phyloP scores from a whole-genome alignment of 2,113 vertebrate species.

The Haemorhous mexicanus region DNA sequence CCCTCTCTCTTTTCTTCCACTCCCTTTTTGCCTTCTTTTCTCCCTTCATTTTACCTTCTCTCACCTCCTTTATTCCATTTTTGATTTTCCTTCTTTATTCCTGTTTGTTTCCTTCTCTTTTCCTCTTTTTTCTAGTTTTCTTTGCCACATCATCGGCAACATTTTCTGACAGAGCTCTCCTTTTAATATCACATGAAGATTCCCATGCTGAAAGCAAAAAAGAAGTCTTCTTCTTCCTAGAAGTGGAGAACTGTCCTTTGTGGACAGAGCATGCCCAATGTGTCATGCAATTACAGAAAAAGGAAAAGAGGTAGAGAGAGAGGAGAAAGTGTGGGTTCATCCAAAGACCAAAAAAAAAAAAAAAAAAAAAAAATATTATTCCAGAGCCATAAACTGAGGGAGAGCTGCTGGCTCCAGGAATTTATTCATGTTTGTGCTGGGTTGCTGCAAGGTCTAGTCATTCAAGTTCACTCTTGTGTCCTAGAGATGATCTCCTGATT shows the following conservation, averaged over 20 bases:
- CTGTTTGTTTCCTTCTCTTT: background rate
- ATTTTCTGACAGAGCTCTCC: background rate
- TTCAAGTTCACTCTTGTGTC: background rate
- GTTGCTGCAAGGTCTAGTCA: background rate
- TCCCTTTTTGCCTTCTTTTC: accelerated
- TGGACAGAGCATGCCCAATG: background rate
- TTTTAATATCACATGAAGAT: background rate
- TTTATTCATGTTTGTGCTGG: background rate
- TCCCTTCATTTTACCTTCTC: background rate
- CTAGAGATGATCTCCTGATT: background rate
- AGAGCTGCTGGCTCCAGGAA: background rate
- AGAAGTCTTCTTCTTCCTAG: background rate
- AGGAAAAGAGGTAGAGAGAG: background rate
- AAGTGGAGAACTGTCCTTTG: background rate
- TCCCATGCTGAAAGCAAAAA: background rate
- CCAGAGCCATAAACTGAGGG: background rate
- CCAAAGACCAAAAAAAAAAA: background rate
- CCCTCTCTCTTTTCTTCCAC: background rate
- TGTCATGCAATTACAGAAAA: background rate
- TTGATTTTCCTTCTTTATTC: background rate
- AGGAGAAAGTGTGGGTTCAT: background rate
- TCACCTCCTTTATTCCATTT: background rate
- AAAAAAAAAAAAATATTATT: background rate
- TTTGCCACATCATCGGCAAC: background rate
- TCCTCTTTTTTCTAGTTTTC: background rate